A percentile compares a stretch with the other conserved stretches of the same genome.
phyloP scores from a whole-genome alignment of 2,888 invertebrate species.

The Acronicta alni region DNA sequence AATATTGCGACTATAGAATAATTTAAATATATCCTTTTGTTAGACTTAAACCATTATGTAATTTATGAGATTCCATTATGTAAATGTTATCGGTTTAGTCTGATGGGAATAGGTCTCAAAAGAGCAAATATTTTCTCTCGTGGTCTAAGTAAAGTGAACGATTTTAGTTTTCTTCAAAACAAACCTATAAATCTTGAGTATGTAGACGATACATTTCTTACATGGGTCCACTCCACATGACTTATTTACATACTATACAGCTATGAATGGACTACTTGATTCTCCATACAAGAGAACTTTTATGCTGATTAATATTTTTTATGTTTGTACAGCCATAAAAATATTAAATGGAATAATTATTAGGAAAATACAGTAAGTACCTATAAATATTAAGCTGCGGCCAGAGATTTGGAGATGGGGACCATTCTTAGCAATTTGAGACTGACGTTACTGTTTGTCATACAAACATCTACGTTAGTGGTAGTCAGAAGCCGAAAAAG shows the following conservation, averaged over 20 bases:
- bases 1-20: too few relatives aligned
- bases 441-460: too few relatives aligned
- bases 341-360: too few relatives aligned
- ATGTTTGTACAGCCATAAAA: too few relatives aligned
- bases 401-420: too few relatives aligned
- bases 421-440: too few relatives aligned
- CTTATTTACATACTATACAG: constrained; percentile 35
- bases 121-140: constrained; percentile 1
- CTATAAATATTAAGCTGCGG: too few relatives aligned
- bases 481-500: too few relatives aligned
- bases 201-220: constrained; percentile 23
- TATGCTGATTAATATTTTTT: neutral
- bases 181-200: constrained; percentile 43
- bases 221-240: constrained; percentile 20
- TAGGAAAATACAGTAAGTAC: too few relatives aligned
- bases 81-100: neutral
- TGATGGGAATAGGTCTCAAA: neutral
- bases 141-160: constrained; percentile 4
- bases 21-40: too few relatives aligned
- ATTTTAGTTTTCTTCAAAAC: constrained; percentile 38
- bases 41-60: neutral
- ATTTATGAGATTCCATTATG: constrained; percentile 2
- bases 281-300: constrained; percentile 12
- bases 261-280: constrained; percentile 7
- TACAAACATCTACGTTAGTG: too few relatives aligned